These are phyloP conservation scores for Colletes collaris DNA, from an alignment of 2,888 invertebrate genomes.

Conservation along the genomic window DNA sequence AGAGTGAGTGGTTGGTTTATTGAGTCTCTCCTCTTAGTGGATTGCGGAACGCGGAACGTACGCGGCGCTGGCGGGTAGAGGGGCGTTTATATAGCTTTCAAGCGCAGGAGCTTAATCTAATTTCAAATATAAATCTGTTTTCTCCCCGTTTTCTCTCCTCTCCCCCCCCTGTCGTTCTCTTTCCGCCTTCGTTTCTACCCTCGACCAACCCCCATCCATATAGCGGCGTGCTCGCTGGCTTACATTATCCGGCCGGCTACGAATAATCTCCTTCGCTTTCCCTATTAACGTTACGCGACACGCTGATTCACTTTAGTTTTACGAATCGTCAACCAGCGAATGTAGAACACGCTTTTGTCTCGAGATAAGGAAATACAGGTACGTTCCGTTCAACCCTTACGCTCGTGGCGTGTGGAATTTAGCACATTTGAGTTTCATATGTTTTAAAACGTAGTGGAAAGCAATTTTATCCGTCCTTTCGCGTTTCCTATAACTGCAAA, in stretches of 20 bases:
- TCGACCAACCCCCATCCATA: constrained; percentile 58
- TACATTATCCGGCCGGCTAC: constrained; percentile 73
- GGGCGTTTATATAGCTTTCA: constrained; percentile 83
- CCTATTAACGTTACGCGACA: constrained; percentile 68
- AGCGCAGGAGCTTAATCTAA: constrained; percentile 83
- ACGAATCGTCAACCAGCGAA: constrained; percentile 24
- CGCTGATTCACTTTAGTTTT: constrained; percentile 47
- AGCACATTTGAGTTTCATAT: too few species aligned
- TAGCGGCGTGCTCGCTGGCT: constrained; percentile 67
- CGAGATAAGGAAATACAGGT: neutral
- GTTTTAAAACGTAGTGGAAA: too few species aligned
- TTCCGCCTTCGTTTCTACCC: constrained; percentile 52
- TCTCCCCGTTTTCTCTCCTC: constrained; percentile 70
- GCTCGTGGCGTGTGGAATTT: too few species aligned
- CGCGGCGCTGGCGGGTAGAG: constrained; percentile 69
- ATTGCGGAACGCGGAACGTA: constrained; percentile 76
- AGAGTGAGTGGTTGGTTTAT: constrained; percentile 81
- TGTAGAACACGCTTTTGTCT: neutral
- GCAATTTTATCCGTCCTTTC: too few species aligned
- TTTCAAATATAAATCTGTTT: constrained; percentile 83
- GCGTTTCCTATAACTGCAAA: too few species aligned
- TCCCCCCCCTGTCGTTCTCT: constrained; percentile 47
- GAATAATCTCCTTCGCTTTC: constrained; percentile 73
- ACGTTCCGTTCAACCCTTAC: neutral
- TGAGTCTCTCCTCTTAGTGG: constrained; percentile 77